These are phyloP conservation scores for Triplophysa yarkandensis DNA, from an alignment of 2,797 vertebrate species.

Conservation along the genomic window DNA sequence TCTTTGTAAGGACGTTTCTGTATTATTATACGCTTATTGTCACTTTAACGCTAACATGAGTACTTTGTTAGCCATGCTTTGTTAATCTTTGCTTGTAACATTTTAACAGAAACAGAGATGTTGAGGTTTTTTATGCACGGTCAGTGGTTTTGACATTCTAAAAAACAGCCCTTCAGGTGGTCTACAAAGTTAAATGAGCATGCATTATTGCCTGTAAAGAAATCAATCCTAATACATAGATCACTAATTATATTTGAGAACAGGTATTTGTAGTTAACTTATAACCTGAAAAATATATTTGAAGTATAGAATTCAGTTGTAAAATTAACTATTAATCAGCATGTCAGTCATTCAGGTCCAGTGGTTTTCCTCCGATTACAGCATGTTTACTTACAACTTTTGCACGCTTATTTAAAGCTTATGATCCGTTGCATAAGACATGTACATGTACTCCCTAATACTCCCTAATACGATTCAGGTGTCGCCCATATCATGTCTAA, in stretches of 20 bases:
- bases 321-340: conserved; percentile 2
- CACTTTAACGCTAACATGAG: conserved; percentile 11
- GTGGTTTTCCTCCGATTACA: conserved; percentile 30
- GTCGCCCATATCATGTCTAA: conserved; percentile 39
- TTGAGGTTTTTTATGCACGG: conserved; percentile 46
- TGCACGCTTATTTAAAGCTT: conserved; percentile 3
- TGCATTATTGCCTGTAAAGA: not conserved
- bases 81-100: conserved; percentile 34
- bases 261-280: conserved; percentile 8
- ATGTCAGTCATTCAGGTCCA: conserved; percentile 22
- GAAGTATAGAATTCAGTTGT: not conserved
- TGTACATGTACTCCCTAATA: conserved; percentile 17
- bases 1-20: not conserved
- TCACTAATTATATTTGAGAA: conserved; percentile 11
- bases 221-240: not conserved
- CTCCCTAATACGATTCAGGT: conserved; percentile 33
- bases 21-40: not conserved
- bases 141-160: conserved; percentile 40
- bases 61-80: conserved; percentile 15
- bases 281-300: conserved; percentile 1
- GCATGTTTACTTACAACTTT: conserved; percentile 7
- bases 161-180: not conserved
- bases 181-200: not conserved
- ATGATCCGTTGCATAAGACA: not conserved
- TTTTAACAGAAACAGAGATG: conserved; percentile 7